A percentile compares a stretch with the other conserved stretches of the same genome.
Conservation (phyloP, 2,797 vertebrate genomes). For the Aeoliscus strigatus region DNA sequence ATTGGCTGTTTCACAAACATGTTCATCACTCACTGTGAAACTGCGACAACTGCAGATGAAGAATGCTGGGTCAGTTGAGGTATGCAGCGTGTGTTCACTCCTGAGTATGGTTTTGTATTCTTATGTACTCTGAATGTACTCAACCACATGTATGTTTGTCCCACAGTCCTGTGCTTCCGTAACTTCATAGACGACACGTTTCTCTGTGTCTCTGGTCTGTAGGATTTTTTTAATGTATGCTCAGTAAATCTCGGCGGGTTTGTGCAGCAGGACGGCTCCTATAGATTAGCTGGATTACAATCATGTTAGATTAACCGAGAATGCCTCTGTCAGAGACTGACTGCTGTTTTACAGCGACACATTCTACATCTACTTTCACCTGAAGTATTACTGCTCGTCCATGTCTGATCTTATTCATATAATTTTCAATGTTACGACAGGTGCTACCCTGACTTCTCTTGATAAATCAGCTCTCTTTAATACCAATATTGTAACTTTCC, state of each 20-base stretch:
- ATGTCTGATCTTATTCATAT: too few species aligned
- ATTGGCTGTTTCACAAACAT: slow-evolving; percentile 1
- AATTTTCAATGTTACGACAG: too few species aligned
- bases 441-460: too few species aligned
- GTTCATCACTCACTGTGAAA: background rate
- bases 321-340: slow-evolving; percentile 48
- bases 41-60: background rate
- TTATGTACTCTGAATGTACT: background rate
- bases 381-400: too few species aligned
- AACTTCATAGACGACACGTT: too few species aligned
- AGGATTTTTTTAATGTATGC: too few species aligned
- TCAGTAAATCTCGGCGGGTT: slow-evolving; percentile 1
- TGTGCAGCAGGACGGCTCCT: slow-evolving; percentile 5
- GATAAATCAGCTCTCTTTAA: too few species aligned
- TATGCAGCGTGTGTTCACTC: slow-evolving; percentile 1
- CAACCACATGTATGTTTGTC: too few species aligned
- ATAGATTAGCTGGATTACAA: slow-evolving; percentile 58
- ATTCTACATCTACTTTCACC: background rate
- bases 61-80: slow-evolving; percentile 8
- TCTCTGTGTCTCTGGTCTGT: too few species aligned
- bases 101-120: background rate
- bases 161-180: too few species aligned
- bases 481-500: too few species aligned
- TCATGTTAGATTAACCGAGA: slow-evolving; percentile 38
- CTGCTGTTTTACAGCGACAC: too few species aligned